These are phyloP conservation scores for Rhincodon typus DNA, from an alignment of 2,797 vertebrate genomes.

Conservation along the genomic window DNA sequence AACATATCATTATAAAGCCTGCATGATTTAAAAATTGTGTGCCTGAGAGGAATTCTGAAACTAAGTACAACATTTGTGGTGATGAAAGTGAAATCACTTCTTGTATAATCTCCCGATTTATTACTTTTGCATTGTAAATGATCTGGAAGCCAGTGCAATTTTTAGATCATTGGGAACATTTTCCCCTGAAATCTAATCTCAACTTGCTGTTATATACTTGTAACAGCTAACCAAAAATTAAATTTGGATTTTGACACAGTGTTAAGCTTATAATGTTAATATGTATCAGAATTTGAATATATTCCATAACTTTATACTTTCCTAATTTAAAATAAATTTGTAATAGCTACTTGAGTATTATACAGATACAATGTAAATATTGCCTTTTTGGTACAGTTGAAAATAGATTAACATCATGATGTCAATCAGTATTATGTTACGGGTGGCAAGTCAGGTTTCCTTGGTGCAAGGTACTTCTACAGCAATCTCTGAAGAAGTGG, in stretches of 20 bases:
- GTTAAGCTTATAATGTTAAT: constrained; percentile 9
- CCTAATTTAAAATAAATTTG: neutral
- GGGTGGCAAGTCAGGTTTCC: neutral
- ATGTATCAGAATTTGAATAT: neutral
- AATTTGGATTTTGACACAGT: constrained; percentile 27
- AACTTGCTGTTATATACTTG: neutral
- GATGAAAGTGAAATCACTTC: neutral
- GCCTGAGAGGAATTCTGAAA: neutral
- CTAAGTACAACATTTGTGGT: neutral
- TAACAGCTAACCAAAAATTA: neutral
- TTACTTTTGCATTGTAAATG: neutral
- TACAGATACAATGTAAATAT: constrained; percentile 22
- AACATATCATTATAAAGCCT: neutral
- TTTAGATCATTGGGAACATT: neutral
- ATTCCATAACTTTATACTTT: neutral
- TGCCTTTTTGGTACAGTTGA: neutral
- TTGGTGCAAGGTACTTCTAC: neutral
- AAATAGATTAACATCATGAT: constrained; percentile 19
- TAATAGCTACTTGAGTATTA: neutral
- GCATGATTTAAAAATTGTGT: neutral
- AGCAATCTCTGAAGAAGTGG: neutral
- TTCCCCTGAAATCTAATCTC: neutral
- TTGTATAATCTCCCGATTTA: neutral
- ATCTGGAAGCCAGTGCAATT: neutral
- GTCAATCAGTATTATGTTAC: constrained; percentile 31